Conservation (phyloP, 2,797 vertebrate genomes). For the Arctocebus calabarensis region DNA sequence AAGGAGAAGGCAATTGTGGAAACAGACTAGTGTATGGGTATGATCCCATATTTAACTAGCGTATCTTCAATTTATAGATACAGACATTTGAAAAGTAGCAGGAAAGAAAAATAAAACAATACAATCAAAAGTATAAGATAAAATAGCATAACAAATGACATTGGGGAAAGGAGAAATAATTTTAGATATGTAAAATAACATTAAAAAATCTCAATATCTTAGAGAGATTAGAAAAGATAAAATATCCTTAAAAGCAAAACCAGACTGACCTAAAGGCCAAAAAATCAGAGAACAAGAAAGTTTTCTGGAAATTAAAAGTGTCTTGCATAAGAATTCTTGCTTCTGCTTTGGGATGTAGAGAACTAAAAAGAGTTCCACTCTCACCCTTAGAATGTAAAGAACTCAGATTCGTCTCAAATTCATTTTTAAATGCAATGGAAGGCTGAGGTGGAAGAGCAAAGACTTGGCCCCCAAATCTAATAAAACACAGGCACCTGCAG, state of each 20-base stretch:
- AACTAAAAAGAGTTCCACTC: not conserved
- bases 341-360: not conserved
- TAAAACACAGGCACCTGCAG: not conserved
- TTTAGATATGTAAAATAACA: not conserved
- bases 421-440: not conserved
- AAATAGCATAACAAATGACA: not conserved
- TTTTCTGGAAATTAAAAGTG: constrained; percentile 7
- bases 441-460: not conserved
- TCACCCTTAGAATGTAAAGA: not conserved
- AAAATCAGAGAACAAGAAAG: not conserved
- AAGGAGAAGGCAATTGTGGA: not conserved
- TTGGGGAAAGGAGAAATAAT: not conserved
- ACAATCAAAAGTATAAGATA: not conserved
- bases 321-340: not conserved
- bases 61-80: not conserved
- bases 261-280: not conserved
- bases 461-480: not conserved
- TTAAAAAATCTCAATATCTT: not conserved
- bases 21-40: not conserved
- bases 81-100: not conserved
- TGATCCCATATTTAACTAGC: not conserved
- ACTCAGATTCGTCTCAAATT: not conserved
- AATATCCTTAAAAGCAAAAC: not conserved
- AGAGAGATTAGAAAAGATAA: not conserved
- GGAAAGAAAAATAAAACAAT: not conserved